These are phyloP conservation scores for Cisticola juncidis DNA, from an alignment of 2,113 vertebrate genomes.

Conservation along the genomic window DNA sequence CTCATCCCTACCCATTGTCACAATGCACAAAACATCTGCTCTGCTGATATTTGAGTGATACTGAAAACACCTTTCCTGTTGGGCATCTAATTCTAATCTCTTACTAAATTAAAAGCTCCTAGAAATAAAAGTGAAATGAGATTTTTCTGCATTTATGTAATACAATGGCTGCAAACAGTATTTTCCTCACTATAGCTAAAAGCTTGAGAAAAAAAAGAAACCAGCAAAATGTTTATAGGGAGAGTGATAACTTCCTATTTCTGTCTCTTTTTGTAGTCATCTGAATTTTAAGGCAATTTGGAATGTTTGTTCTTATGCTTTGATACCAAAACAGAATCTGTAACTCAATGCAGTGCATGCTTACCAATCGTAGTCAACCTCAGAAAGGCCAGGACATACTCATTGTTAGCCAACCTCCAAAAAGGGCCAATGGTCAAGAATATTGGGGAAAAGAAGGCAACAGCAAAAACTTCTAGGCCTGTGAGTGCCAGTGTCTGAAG, in stretches of 20 bases:
- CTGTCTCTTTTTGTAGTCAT: background rate
- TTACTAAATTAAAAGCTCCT: background rate
- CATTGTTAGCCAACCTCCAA: conserved; percentile 67
- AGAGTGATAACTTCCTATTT: background rate
- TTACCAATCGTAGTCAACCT: conserved; percentile 68
- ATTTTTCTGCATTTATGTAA: background rate
- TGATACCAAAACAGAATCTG: background rate
- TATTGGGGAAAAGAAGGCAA: conserved; percentile 63
- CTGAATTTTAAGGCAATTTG: background rate
- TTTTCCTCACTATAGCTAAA: background rate
- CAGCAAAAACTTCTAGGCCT: conserved; percentile 62
- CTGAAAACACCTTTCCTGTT: background rate
- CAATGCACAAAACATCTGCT: background rate
- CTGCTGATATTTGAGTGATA: background rate
- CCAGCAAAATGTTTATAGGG: background rate
- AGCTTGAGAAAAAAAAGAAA: background rate
- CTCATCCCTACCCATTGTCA: background rate
- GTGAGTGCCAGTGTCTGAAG: conserved; percentile 75
- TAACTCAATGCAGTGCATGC: background rate
- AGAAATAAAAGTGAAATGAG: background rate
- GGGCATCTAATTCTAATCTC: background rate
- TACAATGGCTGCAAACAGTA: background rate
- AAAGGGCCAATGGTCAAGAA: conserved; percentile 53
- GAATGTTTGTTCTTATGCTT: background rate
- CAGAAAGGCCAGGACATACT: conserved; percentile 59